Evolutionary conservation across 1,140 invertebrate species (phyloP), one percentile per base, ranked within the genome.

Genomic region (Leguminivora glycinivorella): DNA sequence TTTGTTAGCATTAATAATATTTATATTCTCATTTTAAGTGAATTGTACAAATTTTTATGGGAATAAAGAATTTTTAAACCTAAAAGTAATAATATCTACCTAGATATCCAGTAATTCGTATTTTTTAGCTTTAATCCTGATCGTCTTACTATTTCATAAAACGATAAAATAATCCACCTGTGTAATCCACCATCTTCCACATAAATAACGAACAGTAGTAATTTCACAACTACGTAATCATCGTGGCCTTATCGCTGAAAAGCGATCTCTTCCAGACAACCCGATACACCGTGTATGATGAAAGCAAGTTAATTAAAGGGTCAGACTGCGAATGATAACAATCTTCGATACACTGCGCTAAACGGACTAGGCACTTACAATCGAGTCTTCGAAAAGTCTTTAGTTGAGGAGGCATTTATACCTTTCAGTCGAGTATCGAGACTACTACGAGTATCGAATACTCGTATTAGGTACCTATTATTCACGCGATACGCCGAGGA

Each of bases 261-360:
- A 52, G 4, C 47, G 47, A 52, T 52, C 47, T 17, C 47, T 22
- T 52, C 47, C 47, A 19, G 7, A 52, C 47, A 52, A 52, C 47
- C 19, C 19, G 17, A 52, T 52, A 52, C 40, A n/a, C n/a, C 40
- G 40, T 43, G 58, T 63, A 63, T 63, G 58, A 63, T 63, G 58
- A 63, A 63, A 63, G 58, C 58, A 63, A 63, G 58, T 63, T 63
- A 63, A 63, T 63, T 63, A 63, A 63, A 63, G 58, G 58, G 58
- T 63, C 58, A 63, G 58, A n/a, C 25, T 63, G 47, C 9, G 40
- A 60, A 63, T 29, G 58, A 63, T 63, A 63, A 29, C 58, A 29
- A 63, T 63, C 58, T 4, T n/a, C 58, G 58, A 63, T 63, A 63
- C 58, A 10, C 19, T 22, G 19, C 7, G 17, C 47, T 52, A 22